Evolutionary conservation across 2,113 vertebrate genomes (phyloP).

Genomic region (Melanerpes formicivorus): DNA sequence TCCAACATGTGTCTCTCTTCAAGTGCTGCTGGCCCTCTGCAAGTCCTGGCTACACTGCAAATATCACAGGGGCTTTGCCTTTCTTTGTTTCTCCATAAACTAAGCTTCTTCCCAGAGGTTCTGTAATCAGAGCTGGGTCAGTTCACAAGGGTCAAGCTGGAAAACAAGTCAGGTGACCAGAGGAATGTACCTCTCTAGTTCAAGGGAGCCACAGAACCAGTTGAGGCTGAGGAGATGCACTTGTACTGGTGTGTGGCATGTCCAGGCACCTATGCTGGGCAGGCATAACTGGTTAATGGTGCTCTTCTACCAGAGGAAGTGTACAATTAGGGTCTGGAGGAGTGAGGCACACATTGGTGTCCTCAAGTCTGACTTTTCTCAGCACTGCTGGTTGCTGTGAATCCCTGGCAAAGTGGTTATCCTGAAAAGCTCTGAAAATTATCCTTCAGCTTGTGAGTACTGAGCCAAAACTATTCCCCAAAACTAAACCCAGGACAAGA

Average conservation of each 20-base stretch:
- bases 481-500: not conserved
- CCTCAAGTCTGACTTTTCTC: not conserved
- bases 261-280: not conserved
- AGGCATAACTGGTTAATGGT: not conserved
- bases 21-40: not conserved
- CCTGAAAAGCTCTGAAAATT: not conserved
- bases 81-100: not conserved
- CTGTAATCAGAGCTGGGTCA: not conserved
- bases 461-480: not conserved
- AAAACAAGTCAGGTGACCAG: constrained; percentile 22
- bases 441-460: not conserved
- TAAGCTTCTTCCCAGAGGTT: not conserved
- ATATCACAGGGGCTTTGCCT: not conserved
- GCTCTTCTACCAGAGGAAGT: not conserved
- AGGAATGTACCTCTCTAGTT: not conserved
- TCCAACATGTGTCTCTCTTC: fast-evolving
- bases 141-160: not conserved
- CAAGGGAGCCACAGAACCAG: not conserved
- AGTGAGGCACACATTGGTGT: not conserved
- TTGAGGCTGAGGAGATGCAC: not conserved
- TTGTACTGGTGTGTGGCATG: not conserved
- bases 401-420: not conserved
- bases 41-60: not conserved
- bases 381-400: not conserved
- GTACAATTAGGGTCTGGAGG: not conserved